A percentile compares a stretch with the other conserved stretches of the same genome.
phyloP scores from a whole-genome alignment of 92 coral and sea anemone genomes.

The Blastomussa wellsi region DNA sequence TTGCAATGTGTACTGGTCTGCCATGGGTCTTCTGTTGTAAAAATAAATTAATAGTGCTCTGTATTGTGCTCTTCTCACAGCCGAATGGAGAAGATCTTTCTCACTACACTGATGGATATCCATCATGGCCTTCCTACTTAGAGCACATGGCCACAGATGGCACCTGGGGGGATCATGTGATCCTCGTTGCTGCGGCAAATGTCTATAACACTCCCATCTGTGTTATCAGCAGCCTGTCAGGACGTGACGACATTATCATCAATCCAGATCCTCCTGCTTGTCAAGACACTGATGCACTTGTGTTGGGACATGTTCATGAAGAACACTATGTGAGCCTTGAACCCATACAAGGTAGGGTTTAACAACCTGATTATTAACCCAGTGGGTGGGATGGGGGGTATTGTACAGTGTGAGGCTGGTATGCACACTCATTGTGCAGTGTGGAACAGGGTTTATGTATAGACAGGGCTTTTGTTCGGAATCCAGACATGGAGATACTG shows the following conservation, averaged over 20 bases:
- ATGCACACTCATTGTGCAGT: neutral
- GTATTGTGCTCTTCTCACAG: neutral
- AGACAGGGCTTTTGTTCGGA: neutral
- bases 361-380: neutral
- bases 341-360: slow-evolving; percentile 6
- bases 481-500: neutral
- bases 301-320: slow-evolving; percentile 39
- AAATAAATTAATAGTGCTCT: neutral
- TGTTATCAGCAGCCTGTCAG: slow-evolving; percentile 21
- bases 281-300: neutral
- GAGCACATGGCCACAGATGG: slow-evolving; percentile 10
- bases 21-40: too few relatives aligned
- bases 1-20: too few relatives aligned
- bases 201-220: neutral
- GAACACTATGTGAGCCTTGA: slow-evolving; percentile 40
- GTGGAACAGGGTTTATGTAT: neutral
- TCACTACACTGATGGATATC: neutral
- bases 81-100: slow-evolving; percentile 11
- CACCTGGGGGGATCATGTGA: slow-evolving; percentile 39
- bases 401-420: too few relatives aligned
- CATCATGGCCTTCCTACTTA: slow-evolving; percentile 26
- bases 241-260: neutral
- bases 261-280: neutral
- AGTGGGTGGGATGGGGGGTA: neutral
- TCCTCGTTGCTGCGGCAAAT: slow-evolving; percentile 34